Percentiles rank a stretch among this genome's conserved stretches.
Conservation (phyloP, 2,113 vertebrate genomes). For the Procavia capensis region DNA sequence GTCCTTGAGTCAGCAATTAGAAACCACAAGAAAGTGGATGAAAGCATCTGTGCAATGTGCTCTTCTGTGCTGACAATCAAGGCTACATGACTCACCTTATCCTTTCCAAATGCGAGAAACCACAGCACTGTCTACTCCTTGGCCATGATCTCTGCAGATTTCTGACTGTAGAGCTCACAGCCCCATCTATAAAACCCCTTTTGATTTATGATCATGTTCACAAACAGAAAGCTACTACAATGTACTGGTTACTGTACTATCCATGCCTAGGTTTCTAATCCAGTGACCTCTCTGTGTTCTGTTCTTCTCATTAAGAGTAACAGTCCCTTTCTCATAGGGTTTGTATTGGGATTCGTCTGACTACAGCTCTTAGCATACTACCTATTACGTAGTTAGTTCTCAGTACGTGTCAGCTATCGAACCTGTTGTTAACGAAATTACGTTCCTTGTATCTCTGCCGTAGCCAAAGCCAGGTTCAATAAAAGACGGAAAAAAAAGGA, state of each 20-base stretch:
- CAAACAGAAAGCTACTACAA: accelerated
- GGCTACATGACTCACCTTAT: not conserved
- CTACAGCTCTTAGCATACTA: accelerated
- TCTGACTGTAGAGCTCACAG: not conserved
- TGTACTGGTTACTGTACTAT: accelerated
- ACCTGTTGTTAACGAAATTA: not conserved
- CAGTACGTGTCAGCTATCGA: not conserved
- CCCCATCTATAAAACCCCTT: not conserved
- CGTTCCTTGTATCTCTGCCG: accelerated
- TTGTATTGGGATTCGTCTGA: accelerated
- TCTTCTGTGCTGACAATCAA: not conserved
- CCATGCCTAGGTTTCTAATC: not conserved
- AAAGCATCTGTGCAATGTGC: accelerated
- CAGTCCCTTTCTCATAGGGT: accelerated
- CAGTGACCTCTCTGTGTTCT: accelerated
- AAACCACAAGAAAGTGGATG: not conserved
- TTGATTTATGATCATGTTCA: not conserved
- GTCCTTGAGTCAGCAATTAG: slow-evolving; percentile 35
- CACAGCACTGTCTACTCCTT: not conserved
- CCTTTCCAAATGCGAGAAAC: accelerated
- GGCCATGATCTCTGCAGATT: not conserved
- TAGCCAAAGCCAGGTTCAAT: not conserved
- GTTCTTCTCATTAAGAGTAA: accelerated
- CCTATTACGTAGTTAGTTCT: not conserved
- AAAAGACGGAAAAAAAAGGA: not conserved